A percentile compares a stretch with the other conserved stretches of the same genome.
phyloP scores from a whole-genome alignment of 2,113 vertebrate species.

The Grallaria varia region DNA sequence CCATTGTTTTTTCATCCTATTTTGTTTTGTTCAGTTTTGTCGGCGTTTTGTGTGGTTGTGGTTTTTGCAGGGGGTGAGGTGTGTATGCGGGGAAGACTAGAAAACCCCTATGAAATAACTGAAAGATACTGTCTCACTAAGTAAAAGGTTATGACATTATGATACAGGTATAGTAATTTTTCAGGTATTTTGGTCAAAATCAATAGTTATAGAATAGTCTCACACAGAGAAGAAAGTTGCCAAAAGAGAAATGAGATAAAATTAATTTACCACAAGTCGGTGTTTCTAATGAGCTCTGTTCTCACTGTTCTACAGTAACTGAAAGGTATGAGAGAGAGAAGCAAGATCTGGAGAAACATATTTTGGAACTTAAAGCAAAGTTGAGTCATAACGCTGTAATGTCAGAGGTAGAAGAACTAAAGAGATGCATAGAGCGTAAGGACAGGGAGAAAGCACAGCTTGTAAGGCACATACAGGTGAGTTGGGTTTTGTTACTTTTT shows the following conservation, averaged over 20 bases:
- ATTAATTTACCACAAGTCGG: neutral
- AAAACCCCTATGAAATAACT: neutral
- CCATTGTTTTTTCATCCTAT: neutral
- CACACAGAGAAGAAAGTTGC: neutral
- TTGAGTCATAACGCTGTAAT: conserved; percentile 72
- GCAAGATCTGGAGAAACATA: conserved; percentile 80
- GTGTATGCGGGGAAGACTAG: neutral
- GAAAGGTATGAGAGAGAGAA: conserved; percentile 73
- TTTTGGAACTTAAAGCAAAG: conserved; percentile 81
- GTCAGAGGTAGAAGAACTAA: conserved; percentile 84
- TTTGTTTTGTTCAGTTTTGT: neutral
- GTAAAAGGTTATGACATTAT: neutral
- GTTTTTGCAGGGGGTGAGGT: neutral
- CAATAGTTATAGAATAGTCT: neutral
- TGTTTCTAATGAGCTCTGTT: neutral
- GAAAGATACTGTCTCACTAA: neutral
- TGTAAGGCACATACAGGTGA: conserved; percentile 83
- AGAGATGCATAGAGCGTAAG: conserved; percentile 79
- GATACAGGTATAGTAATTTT: neutral
- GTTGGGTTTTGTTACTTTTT: neutral
- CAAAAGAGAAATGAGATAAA: neutral
- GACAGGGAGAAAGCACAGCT: conserved; percentile 85
- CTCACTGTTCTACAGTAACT: conserved; percentile 44
- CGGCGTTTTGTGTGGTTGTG: neutral
- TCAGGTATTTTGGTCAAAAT: neutral